phyloP scores from a whole-genome alignment of 2,113 vertebrate genomes.

The zebrafish (Danio rerio) region DNA sequence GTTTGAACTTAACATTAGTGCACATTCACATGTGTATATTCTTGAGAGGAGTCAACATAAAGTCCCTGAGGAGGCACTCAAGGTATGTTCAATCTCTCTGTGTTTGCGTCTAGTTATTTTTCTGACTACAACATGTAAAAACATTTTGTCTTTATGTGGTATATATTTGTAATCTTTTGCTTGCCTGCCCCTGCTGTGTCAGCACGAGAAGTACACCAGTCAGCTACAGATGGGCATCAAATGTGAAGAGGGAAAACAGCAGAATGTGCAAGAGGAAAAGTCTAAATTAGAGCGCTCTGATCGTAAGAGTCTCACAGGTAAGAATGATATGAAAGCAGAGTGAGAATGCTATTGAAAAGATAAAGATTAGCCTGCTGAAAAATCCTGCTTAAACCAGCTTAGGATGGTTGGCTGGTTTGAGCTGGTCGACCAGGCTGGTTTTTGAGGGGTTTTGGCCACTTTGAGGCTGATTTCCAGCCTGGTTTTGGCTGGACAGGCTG shows the following conservation, averaged over 20 bases:
- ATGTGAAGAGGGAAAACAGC: conserved; percentile 67
- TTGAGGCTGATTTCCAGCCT: too few relatives aligned
- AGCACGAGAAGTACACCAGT: conserved; percentile 98
- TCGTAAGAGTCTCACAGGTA: conserved; percentile 79
- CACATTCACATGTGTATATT: conserved; percentile 92
- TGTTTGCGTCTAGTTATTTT: conserved; percentile 11
- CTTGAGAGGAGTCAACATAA: conserved; percentile 94
- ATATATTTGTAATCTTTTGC: neutral
- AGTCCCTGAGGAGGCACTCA: conserved; percentile 95
- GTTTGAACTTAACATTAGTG: conserved; percentile 70
- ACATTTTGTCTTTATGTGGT: neutral
- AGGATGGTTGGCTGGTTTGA: too few relatives aligned
- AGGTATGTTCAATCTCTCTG: conserved; percentile 75
- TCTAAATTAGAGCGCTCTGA: conserved; percentile 78
- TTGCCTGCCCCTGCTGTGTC: conserved; percentile 57
- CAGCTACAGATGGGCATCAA: conserved; percentile 90
- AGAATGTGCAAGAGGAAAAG: conserved; percentile 76
- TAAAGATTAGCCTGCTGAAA: too few relatives aligned
- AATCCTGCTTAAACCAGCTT: too few relatives aligned
- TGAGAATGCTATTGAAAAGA: neutral
- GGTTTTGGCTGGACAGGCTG: too few relatives aligned
- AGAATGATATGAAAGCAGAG: neutral
- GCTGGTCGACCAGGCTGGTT: too few relatives aligned
- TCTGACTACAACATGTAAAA: too few relatives aligned
- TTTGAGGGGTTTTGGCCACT: too few relatives aligned